Percentiles rank a stretch among this genome's conserved stretches.
These are phyloP conservation scores for Peromyscus melanophrys DNA, from an alignment of 2,797 vertebrate genomes.

Conservation along the genomic window DNA sequence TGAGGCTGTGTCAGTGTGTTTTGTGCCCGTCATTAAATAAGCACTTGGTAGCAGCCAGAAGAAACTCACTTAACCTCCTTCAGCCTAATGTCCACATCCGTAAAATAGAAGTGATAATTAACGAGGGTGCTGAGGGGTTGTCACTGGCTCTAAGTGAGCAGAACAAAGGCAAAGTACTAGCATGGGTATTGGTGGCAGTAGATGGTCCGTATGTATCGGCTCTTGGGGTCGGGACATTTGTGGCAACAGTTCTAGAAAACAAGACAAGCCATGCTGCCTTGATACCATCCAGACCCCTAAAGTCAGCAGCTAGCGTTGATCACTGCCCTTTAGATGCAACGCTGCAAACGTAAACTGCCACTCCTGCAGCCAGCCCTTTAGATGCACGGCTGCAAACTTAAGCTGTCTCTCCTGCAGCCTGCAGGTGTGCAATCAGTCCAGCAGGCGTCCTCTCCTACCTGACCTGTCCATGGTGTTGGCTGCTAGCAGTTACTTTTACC, in stretches of 20 bases:
- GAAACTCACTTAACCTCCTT: background rate
- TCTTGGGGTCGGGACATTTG: background rate
- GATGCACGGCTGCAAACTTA: background rate
- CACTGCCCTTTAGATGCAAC: background rate
- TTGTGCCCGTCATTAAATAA: background rate
- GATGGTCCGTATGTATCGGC: background rate
- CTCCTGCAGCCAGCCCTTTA: background rate
- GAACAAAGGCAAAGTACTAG: background rate
- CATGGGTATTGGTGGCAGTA: background rate
- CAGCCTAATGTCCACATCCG: background rate
- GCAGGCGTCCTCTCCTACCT: background rate
- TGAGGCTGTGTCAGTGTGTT: background rate
- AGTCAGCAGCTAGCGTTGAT: too few relatives aligned
- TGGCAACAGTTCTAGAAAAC: background rate
- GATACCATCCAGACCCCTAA: too few relatives aligned
- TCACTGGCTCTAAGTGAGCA: background rate
- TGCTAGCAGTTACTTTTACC: background rate
- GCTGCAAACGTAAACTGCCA: background rate
- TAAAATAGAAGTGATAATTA: background rate
- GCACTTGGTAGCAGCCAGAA: background rate
- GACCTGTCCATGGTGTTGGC: background rate
- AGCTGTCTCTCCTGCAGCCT: background rate
- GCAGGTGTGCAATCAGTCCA: background rate
- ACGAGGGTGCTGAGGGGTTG: background rate
- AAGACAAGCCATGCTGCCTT: background rate